Evolutionary conservation across 2,888 invertebrate genomes (phyloP).

Genomic region (Cryptocephalus primarius): DNA sequence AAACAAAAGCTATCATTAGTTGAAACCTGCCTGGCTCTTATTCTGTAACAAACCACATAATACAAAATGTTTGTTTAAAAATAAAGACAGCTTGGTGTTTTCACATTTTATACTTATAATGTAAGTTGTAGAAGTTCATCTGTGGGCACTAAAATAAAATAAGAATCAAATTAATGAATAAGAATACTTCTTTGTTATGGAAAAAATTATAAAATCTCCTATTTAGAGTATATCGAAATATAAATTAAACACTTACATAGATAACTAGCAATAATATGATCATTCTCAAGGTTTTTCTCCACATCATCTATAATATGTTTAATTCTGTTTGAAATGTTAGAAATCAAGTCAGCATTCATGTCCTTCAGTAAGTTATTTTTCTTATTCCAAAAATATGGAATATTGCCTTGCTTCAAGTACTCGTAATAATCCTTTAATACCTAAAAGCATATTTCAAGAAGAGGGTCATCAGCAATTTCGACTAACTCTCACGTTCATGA

Average conservation of each 20-base stretch:
- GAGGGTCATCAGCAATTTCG: neutral
- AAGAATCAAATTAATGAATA: too few species aligned
- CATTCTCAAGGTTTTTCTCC: constrained; percentile 17
- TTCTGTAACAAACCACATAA: too few species aligned
- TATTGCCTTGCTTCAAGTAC: constrained; percentile 15
- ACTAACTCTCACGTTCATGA: constrained; percentile 22
- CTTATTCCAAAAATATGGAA: constrained; percentile 35
- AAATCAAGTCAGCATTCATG: constrained; percentile 29
- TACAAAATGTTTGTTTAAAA: too few species aligned
- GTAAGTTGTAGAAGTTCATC: too few species aligned
- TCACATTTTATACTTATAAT: too few species aligned
- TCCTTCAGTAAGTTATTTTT: constrained; percentile 28
- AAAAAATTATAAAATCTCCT: too few species aligned
- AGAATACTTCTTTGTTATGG: too few species aligned
- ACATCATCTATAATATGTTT: constrained; percentile 35
- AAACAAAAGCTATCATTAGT: too few species aligned
- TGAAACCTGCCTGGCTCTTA: too few species aligned
- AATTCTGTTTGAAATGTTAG: constrained; percentile 33
- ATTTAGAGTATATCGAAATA: neutral
- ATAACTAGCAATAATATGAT: constrained; percentile 24
- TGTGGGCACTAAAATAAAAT: too few species aligned
- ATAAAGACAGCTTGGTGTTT: too few species aligned
- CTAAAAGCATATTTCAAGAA: constrained; percentile 17
- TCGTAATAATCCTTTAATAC: constrained; percentile 30
- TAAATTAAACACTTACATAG: constrained; percentile 27